Percentiles rank a stretch among this genome's conserved stretches.
phyloP scores from a whole-genome alignment of 2,888 invertebrate genomes.

The Gasteruption jaculator region DNA sequence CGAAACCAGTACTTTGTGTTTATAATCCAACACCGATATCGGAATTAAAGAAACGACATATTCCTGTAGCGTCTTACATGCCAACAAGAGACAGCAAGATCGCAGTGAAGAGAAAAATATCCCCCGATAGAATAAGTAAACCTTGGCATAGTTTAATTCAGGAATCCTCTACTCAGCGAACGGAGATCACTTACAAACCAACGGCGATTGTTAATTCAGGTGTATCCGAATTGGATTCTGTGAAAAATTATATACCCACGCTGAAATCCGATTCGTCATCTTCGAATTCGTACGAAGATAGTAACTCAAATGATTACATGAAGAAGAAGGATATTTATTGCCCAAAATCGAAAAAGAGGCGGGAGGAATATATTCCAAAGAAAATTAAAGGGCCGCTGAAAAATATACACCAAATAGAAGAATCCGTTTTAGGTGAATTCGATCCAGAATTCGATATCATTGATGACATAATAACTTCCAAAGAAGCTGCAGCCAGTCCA shows the following conservation, averaged over 20 bases:
- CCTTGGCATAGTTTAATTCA: conserved; percentile 34
- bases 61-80: conserved; percentile 45
- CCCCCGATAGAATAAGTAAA: conserved; percentile 35
- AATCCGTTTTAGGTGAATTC: conserved; percentile 46
- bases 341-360: conserved; percentile 43
- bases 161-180: conserved; percentile 29
- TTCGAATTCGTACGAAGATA: conserved; percentile 36
- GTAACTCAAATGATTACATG: conserved; percentile 36
- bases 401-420: conserved; percentile 29
- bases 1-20: conserved; percentile 36
- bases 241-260: conserved; percentile 41
- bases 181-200: conserved; percentile 41
- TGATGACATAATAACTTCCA: conserved; percentile 46
- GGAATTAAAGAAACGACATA: conserved; percentile 54
- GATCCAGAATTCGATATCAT: conserved; percentile 49
- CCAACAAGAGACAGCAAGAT: conserved; percentile 42
- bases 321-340: conserved; percentile 42
- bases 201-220: conserved; percentile 35
- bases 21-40: conserved; percentile 67
- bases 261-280: conserved; percentile 32
- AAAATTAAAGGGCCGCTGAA: conserved; percentile 45
- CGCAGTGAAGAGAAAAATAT: conserved; percentile 43
- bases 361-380: conserved; percentile 48
- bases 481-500: conserved; percentile 15
- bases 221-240: conserved; percentile 23